phyloP scores from a whole-genome alignment of 2,797 vertebrate species.

The Phrynocephalus vlangalii region DNA sequence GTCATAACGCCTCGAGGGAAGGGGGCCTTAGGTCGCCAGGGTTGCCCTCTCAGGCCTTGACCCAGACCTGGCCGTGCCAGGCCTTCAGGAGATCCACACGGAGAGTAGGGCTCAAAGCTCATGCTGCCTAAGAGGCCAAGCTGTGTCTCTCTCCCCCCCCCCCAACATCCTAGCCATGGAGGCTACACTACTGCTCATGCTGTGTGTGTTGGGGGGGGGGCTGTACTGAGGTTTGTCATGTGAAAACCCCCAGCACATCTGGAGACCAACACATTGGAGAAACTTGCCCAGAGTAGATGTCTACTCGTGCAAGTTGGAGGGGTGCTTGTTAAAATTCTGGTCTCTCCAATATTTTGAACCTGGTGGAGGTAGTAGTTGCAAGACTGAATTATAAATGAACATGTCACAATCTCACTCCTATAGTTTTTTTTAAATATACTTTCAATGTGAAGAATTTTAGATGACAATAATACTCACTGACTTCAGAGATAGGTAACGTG shows the following conservation, averaged over 20 bases:
- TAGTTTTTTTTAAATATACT: not conserved
- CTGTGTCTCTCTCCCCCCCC: not conserved
- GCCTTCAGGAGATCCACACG: not conserved
- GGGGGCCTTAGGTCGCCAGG: not conserved
- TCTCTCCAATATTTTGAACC: no score
- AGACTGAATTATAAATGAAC: not conserved
- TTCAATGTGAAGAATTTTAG: no score
- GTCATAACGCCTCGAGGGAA: not conserved
- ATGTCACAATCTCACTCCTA: not conserved
- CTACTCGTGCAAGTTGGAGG: not conserved
- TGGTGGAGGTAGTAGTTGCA: not conserved
- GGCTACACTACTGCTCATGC: no score
- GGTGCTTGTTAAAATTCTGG: not conserved
- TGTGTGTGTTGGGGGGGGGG: not conserved
- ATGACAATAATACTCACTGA: no score
- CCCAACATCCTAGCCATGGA: not conserved
- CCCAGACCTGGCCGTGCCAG: not conserved
- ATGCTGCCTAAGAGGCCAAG: not conserved
- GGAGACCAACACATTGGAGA: not conserved
- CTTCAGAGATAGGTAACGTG: no score
- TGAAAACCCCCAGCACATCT: not conserved
- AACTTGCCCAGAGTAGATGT: not conserved
- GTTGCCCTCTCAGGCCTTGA: not conserved
- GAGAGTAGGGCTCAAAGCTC: not conserved
- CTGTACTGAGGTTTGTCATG: no score